These are phyloP conservation scores for Euzophera pinguis DNA, from an alignment of 2,888 invertebrate species.

Conservation along the genomic window DNA sequence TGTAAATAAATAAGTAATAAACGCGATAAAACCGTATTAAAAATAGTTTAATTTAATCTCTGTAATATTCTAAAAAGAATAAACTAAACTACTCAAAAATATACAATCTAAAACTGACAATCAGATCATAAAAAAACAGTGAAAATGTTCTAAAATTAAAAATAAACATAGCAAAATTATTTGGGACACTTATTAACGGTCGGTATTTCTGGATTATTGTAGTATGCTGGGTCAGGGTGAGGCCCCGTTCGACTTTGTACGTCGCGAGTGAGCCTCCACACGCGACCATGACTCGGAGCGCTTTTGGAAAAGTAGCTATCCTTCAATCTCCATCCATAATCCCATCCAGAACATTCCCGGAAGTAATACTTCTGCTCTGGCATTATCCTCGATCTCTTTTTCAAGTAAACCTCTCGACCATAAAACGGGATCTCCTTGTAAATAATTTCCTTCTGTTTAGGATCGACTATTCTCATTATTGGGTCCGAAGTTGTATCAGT, in stretches of 20 bases:
- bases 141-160: constrained; percentile 1
- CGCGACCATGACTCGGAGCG: constrained; percentile 31
- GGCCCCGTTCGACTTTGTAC: constrained; percentile 37
- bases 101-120: not conserved
- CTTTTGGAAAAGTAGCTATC: constrained; percentile 36
- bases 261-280: constrained; percentile 33
- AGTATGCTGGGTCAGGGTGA: constrained; percentile 40
- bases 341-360: constrained; percentile 32
- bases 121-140: not conserved
- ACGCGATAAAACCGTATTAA: too few species aligned
- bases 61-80: too few species aligned
- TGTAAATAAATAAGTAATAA: too few species aligned
- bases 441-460: constrained; percentile 32
- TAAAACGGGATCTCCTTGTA: constrained; percentile 38
- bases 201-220: constrained; percentile 27
- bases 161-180: constrained; percentile 7
- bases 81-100: too few species aligned
- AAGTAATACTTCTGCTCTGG: constrained; percentile 48
- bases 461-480: constrained; percentile 40
- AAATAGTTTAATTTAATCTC: too few species aligned
- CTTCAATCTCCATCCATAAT: constrained; percentile 42
- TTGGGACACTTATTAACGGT: constrained; percentile 25
- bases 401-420: constrained; percentile 41
- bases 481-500: constrained; percentile 36
- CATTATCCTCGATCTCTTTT: constrained; percentile 28